Evolutionary conservation across 2,113 vertebrate genomes (phyloP), one percentile per base, ranked within the genome.

Genomic region (Regulus satrapa): DNA sequence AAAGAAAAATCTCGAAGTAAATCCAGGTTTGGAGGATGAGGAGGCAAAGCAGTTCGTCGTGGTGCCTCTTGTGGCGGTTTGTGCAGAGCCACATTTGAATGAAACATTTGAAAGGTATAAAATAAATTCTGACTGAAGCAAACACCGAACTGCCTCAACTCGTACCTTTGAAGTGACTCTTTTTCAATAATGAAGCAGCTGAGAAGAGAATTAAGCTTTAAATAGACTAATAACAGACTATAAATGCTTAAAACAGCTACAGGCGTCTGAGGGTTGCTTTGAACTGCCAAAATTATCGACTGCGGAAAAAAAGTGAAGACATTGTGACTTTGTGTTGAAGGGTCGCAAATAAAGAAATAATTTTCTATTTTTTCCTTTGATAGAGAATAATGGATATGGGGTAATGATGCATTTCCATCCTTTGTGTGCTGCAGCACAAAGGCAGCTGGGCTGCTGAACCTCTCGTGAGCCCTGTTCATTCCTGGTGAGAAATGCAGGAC

Each of bases 401-500:
- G 11, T 18, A 25, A 10, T 28, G 10, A 6, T 3, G 16, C 2
- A 2, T 19, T 56, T 34, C 5, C 8, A 14, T 4, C 29, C 10
- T 3, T 10, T 48, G 5, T 29, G 24, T 26, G 41, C 17, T 52
- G 7, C 20, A 32, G 8, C 4, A 10, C 2, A 5, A 31, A 36
- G 8, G 7, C 4, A 15, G 8, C 6, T 5, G 49, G 51, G 5
- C 9, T 41, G 6, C 2, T 3, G 20, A n/a, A 26, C 0, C 0
- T 31, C 38, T 16, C 9, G 6, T 6, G 19, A 18, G 17, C 3
- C 7, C 2, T 8, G 4, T 1, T 28, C 2, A 1, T 18, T 26
- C 14, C 11, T 0, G 0, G 2, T 56, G 12, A 29, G 6, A 46
- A 58, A 64, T 4, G 4, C 4, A 5, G 8, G 2, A 26, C 3